These are phyloP conservation scores for Microctonus aethiopoides DNA, from an alignment of 2,888 invertebrate genomes.

Conservation along the genomic window DNA sequence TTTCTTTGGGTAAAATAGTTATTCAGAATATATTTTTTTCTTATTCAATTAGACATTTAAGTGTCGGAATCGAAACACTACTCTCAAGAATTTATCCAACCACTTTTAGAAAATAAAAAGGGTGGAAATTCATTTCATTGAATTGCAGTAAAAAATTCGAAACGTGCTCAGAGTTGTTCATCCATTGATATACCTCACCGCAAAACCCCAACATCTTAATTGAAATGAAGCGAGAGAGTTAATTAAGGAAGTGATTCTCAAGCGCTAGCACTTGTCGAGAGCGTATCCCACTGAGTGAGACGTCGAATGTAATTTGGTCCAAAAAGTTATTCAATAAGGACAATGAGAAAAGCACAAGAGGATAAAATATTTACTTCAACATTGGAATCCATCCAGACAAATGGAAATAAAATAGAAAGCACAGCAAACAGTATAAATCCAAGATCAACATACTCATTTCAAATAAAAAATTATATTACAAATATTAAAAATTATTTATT, in stretches of 20 bases:
- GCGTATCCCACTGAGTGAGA: not conserved
- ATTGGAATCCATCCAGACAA: not conserved
- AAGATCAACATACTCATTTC: not conserved
- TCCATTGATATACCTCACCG: not conserved
- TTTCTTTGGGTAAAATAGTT: too few relatives aligned
- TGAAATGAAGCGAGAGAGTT: not conserved
- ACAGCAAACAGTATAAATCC: not conserved
- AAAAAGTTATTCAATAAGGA: slow-evolving; percentile 7
- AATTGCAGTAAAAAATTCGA: not conserved
- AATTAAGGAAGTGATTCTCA: slow-evolving; percentile 8
- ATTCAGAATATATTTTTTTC: too few relatives aligned
- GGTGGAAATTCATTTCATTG: not conserved
- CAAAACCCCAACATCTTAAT: not conserved
- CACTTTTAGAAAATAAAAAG: not conserved
- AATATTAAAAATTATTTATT: not conserved
- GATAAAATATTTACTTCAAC: not conserved
- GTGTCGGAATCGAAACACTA: not conserved
- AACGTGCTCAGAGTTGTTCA: not conserved
- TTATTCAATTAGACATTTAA: not conserved
- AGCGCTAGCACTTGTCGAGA: not conserved
- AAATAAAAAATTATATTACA: not conserved
- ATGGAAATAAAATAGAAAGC: not conserved
- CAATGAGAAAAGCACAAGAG: not conserved
- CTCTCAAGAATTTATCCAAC: not conserved
- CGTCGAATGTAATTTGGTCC: not conserved